phyloP scores from a whole-genome alignment of 2,888 invertebrate species.

The Cremastobaeus sp. region DNA sequence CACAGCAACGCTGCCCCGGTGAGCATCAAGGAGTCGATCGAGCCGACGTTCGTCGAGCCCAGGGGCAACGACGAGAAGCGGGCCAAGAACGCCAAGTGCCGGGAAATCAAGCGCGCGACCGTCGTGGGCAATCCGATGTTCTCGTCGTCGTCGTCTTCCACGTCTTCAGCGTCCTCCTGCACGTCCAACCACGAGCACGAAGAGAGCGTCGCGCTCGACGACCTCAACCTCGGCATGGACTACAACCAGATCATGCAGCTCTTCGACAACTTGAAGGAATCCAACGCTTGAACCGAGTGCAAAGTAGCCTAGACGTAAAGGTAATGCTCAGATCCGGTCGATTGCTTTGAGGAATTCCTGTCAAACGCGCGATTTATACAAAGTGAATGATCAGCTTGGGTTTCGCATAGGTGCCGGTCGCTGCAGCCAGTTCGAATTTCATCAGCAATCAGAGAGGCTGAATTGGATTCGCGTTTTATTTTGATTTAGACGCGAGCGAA shows the following conservation, averaged over 20 bases:
- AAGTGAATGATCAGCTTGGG: constrained; percentile 36
- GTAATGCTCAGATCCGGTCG: constrained; percentile 23
- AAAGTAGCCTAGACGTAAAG: constrained; percentile 35
- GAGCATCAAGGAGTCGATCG: constrained; percentile 60
- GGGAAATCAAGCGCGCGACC: constrained; percentile 89
- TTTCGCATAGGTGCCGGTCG: constrained; percentile 2
- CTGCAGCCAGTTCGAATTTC: constrained; percentile 19
- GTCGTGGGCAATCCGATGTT: constrained; percentile 95
- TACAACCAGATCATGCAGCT: constrained; percentile 99
- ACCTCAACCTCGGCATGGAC: constrained; percentile 91
- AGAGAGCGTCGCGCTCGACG: constrained; percentile 86
- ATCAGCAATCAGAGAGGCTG: not conserved
- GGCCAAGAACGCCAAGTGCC: constrained; percentile 67
- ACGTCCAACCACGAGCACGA: constrained; percentile 77
- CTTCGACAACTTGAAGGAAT: constrained; percentile 97
- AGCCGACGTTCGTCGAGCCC: constrained; percentile 71
- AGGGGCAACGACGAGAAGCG: constrained; percentile 70
- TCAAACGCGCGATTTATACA: constrained; percentile 40
- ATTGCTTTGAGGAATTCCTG: constrained; percentile 25
- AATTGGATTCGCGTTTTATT: not conserved
- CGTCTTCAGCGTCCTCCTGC: constrained; percentile 73
- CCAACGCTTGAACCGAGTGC: constrained; percentile 84
- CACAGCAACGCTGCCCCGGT: constrained; percentile 56
- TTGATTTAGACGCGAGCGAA: not conserved
- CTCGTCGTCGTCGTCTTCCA: constrained; percentile 79